Base-by-base conservation (phyloP, 2,797 vertebrate genomes). In the Hylomyscus alleni region DNA sequence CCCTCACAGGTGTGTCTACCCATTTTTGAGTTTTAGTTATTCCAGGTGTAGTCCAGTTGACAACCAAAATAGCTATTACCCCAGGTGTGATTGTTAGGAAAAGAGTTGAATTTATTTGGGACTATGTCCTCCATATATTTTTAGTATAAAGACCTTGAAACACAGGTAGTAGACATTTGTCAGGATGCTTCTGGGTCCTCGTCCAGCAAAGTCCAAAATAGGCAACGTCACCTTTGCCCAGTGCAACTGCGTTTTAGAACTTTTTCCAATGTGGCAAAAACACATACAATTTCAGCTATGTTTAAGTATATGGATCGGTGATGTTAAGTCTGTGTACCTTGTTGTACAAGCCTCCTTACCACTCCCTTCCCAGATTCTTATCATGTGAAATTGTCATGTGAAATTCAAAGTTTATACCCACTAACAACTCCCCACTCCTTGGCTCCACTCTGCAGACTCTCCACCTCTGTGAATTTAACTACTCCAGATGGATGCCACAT, bases 141-240 rank as follows among this genome's bases (percentile, higher is more conserved):
- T 86, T 69, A 88, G 12, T 77, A 95, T 73, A 9, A 93, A 93
- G 91, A 62, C 47, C 67, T 52, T 15, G 14, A 85, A 87, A 91
- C 17, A 44, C 44, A 84, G 34, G 29, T 19, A 82, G 22, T 47
- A 47, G 69, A 67, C 50, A 29, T 34, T 9, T 26, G 14, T 2
- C 29, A 29, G 31, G 52, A 90, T 90, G 40, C 44, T 76, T 72
- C 77, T 72, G 22, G 54, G 22, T 76, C n/a, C 3, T 93, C 73
- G 17, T 54, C 62, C 26, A 62, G 40, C 60, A 92, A 92, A 87
- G 22, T 89, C 67, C 65, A 90, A 83, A 84, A 37, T 14, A 80
- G 80, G 82, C 24, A 72, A 83, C 31, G 4, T 54, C 14, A 37
- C 56, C 20, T 90, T 52, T 62, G 19, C 58, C 22, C 65, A 77